Percentiles rank a stretch among this genome's conserved stretches.
Evolutionary conservation across 2,888 invertebrate species (phyloP).

Genomic region (Drosophila limbata): DNA sequence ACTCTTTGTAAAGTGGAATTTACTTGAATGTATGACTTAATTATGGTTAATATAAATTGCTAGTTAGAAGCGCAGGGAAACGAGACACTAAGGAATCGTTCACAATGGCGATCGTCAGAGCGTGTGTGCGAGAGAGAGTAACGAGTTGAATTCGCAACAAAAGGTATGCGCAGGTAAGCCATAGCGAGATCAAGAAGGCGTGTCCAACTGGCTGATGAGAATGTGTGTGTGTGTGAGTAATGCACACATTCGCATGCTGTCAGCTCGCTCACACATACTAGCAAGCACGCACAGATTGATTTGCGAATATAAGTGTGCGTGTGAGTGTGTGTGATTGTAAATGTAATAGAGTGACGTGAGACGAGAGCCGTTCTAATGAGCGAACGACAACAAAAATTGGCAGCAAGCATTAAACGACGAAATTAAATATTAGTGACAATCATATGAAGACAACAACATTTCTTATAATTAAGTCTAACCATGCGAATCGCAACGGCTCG

Average conservation of each 20-base stretch:
- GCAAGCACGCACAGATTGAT: constrained; percentile 17
- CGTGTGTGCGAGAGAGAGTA: constrained; percentile 14
- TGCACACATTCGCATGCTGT: constrained; percentile 19
- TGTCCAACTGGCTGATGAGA: constrained; percentile 61
- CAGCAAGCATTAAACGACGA: constrained; percentile 72
- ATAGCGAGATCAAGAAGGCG: constrained; percentile 67
- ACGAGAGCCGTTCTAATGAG: constrained; percentile 65
- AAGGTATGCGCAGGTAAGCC: constrained; percentile 70
- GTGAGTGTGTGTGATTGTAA: constrained; percentile 11
- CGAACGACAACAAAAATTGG: constrained; percentile 75
- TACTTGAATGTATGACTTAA: neutral
- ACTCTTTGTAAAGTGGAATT: neutral
- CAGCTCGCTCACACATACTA: constrained; percentile 30
- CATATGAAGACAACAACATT: constrained; percentile 76
- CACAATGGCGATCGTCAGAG: constrained; percentile 67
- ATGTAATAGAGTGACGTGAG: constrained; percentile 33
- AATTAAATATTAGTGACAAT: constrained; percentile 76
- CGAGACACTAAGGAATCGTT: constrained; percentile 20
- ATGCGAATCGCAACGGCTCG: constrained; percentile 80
- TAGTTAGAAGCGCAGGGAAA: constrained; percentile 1
- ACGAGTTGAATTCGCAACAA: constrained; percentile 64
- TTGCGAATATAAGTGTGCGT: constrained; percentile 19
- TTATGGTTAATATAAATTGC: neutral
- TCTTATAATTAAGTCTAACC: constrained; percentile 83
- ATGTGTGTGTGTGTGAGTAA: constrained; percentile 20